Evolutionary conservation across 2,888 invertebrate species (phyloP).

Genomic region (Tetheella fluctuosa): DNA sequence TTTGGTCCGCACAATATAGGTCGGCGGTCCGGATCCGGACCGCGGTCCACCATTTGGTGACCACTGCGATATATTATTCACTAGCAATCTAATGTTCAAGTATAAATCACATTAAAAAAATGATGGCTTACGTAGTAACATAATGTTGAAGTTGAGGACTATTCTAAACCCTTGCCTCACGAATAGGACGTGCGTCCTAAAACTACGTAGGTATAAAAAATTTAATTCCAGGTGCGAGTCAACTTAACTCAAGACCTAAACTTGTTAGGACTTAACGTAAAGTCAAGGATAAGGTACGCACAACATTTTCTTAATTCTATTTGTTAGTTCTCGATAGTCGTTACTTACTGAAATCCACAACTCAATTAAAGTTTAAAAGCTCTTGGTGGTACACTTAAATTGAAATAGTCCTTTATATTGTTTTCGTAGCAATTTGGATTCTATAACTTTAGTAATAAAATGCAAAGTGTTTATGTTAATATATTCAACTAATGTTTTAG

Average conservation of each 20-base stretch:
- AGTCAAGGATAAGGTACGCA: neutral
- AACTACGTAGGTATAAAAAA: too few relatives aligned
- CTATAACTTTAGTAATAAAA: conserved; percentile 20
- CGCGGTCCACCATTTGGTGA: too few relatives aligned
- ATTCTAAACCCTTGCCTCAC: too few relatives aligned
- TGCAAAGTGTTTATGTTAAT: neutral
- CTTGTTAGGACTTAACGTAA: neutral
- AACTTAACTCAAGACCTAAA: neutral
- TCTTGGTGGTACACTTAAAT: conserved; percentile 61
- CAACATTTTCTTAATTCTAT: conserved; percentile 54
- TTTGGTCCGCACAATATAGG: too few relatives aligned
- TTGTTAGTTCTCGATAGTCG: conserved; percentile 61
- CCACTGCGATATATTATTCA: too few relatives aligned
- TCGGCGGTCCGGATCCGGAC: too few relatives aligned
- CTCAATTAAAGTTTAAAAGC: conserved; percentile 76
- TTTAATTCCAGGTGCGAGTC: too few relatives aligned
- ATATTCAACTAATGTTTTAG: neutral
- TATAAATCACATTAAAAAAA: too few relatives aligned
- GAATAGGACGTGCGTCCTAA: too few relatives aligned
- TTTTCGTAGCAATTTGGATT: conserved; percentile 14
- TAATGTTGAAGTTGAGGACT: too few relatives aligned
- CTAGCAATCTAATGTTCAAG: too few relatives aligned
- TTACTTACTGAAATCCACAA: conserved; percentile 69
- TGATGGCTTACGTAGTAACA: too few relatives aligned
- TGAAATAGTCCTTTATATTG: conserved; percentile 33